These are phyloP conservation scores for Amphipoea oculea DNA, from an alignment of 2,888 invertebrate species.

Conservation along the genomic window DNA sequence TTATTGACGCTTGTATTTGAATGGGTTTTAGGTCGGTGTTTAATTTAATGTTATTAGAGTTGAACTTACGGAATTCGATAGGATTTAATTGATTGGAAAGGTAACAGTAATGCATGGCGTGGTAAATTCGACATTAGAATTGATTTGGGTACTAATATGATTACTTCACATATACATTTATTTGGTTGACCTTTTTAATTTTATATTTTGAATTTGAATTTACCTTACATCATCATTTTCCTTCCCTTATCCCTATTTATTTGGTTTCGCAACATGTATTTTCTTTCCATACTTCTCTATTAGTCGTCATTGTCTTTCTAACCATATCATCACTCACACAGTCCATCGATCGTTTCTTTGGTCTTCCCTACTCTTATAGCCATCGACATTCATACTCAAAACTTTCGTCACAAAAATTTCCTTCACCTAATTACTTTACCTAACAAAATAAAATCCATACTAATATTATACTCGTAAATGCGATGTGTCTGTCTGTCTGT, in stretches of 20 bases:
- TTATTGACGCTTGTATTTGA: conserved; percentile 18
- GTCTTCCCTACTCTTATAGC: not conserved
- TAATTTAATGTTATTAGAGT: not conserved
- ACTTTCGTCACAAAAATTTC: not conserved
- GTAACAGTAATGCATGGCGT: not conserved
- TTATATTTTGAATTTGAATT: too few relatives aligned
- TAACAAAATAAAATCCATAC: not conserved
- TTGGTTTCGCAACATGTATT: not conserved
- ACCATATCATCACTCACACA: not conserved
- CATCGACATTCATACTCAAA: not conserved
- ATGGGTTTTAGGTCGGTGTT: conserved; percentile 4
- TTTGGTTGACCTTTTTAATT: too few relatives aligned
- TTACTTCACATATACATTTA: too few relatives aligned
- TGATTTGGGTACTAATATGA: not conserved
- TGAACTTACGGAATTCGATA: not conserved
- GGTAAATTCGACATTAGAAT: not conserved
- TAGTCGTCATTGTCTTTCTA: not conserved
- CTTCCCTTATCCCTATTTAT: not conserved
- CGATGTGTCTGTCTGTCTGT: too few relatives aligned
- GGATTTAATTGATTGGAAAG: not conserved
- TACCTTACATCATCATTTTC: not conserved
- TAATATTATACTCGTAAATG: too few relatives aligned
- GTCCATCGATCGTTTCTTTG: not conserved
- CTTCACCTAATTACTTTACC: not conserved
- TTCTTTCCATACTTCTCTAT: not conserved